Conservation (phyloP, 1,140 invertebrate species). For the Achroia grisella region DNA sequence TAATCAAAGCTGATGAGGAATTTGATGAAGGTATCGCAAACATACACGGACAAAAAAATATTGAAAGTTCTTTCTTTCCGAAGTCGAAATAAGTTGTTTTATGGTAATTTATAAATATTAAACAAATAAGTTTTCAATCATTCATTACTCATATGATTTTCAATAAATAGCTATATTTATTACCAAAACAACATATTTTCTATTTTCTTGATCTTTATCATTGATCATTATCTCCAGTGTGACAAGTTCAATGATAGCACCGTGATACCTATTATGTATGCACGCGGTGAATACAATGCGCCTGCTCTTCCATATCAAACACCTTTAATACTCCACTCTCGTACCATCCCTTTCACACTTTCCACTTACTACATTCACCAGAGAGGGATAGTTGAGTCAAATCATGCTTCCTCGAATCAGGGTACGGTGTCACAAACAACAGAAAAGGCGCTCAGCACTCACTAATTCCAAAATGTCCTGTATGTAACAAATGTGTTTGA, state of each 20-base stretch:
- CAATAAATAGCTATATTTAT: too few relatives aligned
- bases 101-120: too few relatives aligned
- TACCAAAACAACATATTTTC: too few relatives aligned
- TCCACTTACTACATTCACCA: slow-evolving; percentile 4
- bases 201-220: slow-evolving; percentile 5
- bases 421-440: slow-evolving; percentile 71
- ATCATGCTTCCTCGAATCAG: slow-evolving; percentile 51
- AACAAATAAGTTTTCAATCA: too few relatives aligned
- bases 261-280: slow-evolving; percentile 50
- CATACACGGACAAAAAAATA: too few relatives aligned
- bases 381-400: slow-evolving; percentile 39
- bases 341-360: slow-evolving; percentile 29
- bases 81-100: too few relatives aligned
- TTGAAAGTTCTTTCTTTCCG: too few relatives aligned
- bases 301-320: slow-evolving; percentile 57
- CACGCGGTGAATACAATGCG: slow-evolving; percentile 33
- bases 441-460: slow-evolving; percentile 50
- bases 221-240: slow-evolving; percentile 48
- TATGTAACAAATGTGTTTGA: slow-evolving; percentile 12
- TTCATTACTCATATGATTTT: too few relatives aligned
- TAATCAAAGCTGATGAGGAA: too few relatives aligned
- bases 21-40: too few relatives aligned
- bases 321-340: slow-evolving; percentile 22
- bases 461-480: slow-evolving; percentile 40
- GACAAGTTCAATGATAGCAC: slow-evolving; percentile 62